These are phyloP conservation scores for Amphimedon queenslandica DNA, from an alignment of 37 sponge, comb jelly and placozoan genomes.

Conservation along the genomic window DNA sequence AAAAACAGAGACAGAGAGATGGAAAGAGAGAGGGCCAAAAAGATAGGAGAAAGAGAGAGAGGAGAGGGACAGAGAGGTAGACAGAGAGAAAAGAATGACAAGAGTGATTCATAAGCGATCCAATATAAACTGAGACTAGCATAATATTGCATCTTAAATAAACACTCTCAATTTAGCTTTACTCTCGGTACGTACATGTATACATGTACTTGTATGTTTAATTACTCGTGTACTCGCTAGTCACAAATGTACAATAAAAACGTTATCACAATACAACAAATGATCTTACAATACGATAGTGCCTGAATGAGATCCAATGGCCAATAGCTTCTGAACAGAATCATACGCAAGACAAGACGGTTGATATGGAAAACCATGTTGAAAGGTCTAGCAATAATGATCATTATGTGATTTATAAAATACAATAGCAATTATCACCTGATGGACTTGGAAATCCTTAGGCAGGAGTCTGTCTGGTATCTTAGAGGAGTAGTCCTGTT, in stretches of 20 bases:
- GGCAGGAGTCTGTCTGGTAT: conserved; percentile 46
- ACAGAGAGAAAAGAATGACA: not conserved
- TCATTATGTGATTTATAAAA: not conserved
- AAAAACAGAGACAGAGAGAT: not conserved
- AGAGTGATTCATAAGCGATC: not conserved
- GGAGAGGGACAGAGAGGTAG: conserved; percentile 9
- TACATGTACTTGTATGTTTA: not conserved
- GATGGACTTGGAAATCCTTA: conserved; percentile 30
- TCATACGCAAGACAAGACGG: conserved; percentile 72
- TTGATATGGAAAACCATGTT: conserved; percentile 72
- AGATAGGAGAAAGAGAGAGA: not conserved
- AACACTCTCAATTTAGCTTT: too few relatives aligned
- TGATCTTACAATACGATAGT: conserved; percentile 62
- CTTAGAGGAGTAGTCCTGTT: conserved; percentile 47
- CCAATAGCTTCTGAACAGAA: conserved; percentile 58
- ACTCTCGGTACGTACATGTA: too few relatives aligned
- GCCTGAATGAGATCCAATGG: conserved; percentile 71
- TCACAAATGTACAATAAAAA: too few relatives aligned
- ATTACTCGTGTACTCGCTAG: too few relatives aligned
- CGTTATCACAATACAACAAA: too few relatives aligned
- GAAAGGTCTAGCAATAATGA: conserved; percentile 42
- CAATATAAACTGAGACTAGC: too few relatives aligned
- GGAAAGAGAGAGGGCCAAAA: not conserved
- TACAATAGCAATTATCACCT: conserved; percentile 20
- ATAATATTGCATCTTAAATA: not conserved